Base-by-base conservation (phyloP, 2,797 vertebrate species). In the Myoxocephalus aenaeus region DNA sequence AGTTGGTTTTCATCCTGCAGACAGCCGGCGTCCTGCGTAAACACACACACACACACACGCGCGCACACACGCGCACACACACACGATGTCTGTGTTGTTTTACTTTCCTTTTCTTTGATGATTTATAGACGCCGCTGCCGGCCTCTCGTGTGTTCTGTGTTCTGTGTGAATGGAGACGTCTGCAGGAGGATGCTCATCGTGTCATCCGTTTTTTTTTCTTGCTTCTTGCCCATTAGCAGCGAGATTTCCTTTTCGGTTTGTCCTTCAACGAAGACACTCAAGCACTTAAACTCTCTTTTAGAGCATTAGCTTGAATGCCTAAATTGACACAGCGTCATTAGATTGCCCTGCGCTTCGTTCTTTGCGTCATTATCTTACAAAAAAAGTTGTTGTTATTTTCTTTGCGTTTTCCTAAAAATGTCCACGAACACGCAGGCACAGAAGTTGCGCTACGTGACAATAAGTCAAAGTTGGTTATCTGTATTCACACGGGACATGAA, bases 1-100 rank as follows among this genome's bases (percentile, higher is more conserved):
- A 82, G 64, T 75, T 68, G 69, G 74, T 83, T 81, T 77, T 48
- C 13, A 79, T 77, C 69, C 73, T 42, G 40, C 40, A 89, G 84
- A 80, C 70, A 68, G 75, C 59, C 25, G 42, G 74, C 32, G 36
- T 38, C 70, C 64, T 75, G 50, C 68, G 61, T 68, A 85, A 78
- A 90, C 32, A 63, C 18, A 65, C 53, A 51, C 34, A 63, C 7
- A 62, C 32, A 50, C 17, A 71, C 53, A 20, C 10, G 50, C 34
- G 61, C 51, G 86, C 77, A 84, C 68, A 89, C 78, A 66, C 70
- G 2, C 25, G 2, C 15, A 70, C 59, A 44, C 29, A 58, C 22
- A 56, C 59, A 56, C 11, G 40, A n/a, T 36, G 57, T 56, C 6
- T 10, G 22, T 70, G n/a, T 63, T 79, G 50, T 76, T 64, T 72